Evolutionary conservation across 2,797 vertebrate genomes (phyloP).

Genomic region (Bradypus variegatus): DNA sequence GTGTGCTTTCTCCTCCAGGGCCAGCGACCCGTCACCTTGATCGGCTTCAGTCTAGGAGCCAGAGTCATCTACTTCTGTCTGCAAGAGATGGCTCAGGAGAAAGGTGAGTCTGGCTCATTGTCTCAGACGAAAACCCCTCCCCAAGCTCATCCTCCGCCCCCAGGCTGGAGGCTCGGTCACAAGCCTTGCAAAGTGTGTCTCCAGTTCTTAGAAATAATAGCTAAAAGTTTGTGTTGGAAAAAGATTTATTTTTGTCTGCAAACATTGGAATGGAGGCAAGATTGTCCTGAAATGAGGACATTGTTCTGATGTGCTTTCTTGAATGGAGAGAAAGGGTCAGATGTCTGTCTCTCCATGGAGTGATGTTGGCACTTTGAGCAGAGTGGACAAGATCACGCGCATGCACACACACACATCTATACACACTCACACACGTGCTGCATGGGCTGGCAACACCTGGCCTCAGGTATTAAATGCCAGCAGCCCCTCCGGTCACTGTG

Average conservation of each 20-base stretch:
- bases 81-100: slow-evolving; percentile 91
- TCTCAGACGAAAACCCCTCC: not conserved
- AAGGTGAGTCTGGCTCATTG: slow-evolving; percentile 74
- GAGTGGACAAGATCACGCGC: not conserved
- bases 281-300: fast-evolving
- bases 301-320: not conserved
- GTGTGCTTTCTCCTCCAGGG: slow-evolving; percentile 76
- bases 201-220: not conserved
- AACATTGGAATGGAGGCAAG: not conserved
- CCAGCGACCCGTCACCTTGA: slow-evolving; percentile 89
- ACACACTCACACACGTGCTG: not conserved
- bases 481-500: not conserved
- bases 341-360: not conserved
- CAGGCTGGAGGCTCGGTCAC: not conserved
- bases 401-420: not conserved
- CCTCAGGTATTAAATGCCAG: not conserved
- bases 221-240: not conserved
- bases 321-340: not conserved
- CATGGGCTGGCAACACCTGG: not conserved
- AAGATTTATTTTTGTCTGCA: not conserved
- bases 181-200: not conserved
- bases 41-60: slow-evolving; percentile 97
- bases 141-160: not conserved
- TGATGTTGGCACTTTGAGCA: not conserved
- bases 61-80: slow-evolving; percentile 98